Evolutionary conservation across 2,888 invertebrate species (phyloP).

Genomic region (Drosophila engyochracea): DNA sequence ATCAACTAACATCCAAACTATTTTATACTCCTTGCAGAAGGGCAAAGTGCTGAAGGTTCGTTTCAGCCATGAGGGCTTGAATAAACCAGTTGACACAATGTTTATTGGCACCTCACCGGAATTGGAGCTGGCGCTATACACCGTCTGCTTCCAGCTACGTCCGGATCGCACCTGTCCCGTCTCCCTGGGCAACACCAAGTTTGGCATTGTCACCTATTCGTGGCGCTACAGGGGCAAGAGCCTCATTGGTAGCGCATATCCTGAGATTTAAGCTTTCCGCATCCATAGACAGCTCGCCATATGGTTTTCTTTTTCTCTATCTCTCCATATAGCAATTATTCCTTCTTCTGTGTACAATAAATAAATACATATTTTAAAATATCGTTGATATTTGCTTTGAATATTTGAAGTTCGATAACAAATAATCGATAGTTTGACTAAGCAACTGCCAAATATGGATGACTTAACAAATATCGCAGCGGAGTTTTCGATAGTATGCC

Average conservation of each 20-base stretch:
- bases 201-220: conserved; percentile 91
- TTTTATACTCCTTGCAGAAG: conserved; percentile 87
- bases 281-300: conserved; percentile 22
- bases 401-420: conserved; percentile 3
- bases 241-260: conserved; percentile 93
- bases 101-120: conserved; percentile 96
- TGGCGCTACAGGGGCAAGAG: conserved; percentile 91
- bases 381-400: not conserved
- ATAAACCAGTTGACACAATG: conserved; percentile 92
- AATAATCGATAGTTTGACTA: not conserved
- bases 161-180: conserved; percentile 91
- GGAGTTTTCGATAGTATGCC: no score
- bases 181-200: conserved; percentile 89
- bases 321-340: conserved; percentile 17
- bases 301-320: conserved; percentile 10
- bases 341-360: conserved; percentile 36
- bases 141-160: conserved; percentile 93
- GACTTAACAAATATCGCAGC: not conserved
- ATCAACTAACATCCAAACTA: not conserved
- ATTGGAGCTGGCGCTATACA: conserved; percentile 95
- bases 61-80: conserved; percentile 89
- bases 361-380: conserved; percentile 36
- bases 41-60: conserved; percentile 91
- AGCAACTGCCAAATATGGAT: not conserved
- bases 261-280: conserved; percentile 88